Conservation (phyloP, 1,140 invertebrate species). For the Apis florea region DNA sequence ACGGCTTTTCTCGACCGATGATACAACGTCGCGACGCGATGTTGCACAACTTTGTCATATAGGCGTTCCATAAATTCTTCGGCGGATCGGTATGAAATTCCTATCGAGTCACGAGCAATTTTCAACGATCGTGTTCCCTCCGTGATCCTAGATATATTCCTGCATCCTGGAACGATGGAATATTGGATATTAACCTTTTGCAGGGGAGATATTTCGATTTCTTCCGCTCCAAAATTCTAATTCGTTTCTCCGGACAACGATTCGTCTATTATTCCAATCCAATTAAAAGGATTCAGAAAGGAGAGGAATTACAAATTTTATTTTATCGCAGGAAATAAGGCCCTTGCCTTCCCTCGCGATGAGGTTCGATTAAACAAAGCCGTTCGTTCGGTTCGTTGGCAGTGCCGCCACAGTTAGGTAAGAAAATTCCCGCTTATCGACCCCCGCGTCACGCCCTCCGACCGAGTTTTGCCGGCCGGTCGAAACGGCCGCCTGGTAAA, state of each 20-base stretch:
- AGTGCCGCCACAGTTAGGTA: conserved; percentile 45
- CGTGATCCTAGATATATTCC: neutral
- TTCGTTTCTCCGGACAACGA: too few species aligned
- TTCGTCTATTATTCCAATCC: too few species aligned
- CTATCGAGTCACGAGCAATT: conserved; percentile 8
- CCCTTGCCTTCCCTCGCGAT: too few species aligned
- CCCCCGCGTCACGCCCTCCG: neutral
- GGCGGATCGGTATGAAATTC: neutral
- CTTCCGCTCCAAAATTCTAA: too few species aligned
- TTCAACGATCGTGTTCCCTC: conserved; percentile 21
- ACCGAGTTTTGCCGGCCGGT: conserved; percentile 15
- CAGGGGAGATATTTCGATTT: too few species aligned
- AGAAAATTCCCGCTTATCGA: conserved; percentile 56
- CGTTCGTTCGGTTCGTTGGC: neutral
- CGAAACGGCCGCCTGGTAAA: conserved; percentile 48
- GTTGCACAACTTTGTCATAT: neutral
- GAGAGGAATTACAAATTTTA: too few species aligned
- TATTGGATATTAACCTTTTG: neutral
- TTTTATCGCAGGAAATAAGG: too few species aligned
- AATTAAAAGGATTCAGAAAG: too few species aligned
- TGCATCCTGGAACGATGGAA: neutral
- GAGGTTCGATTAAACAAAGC: neutral
- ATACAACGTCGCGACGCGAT: conserved; percentile 19
- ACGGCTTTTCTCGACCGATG: conserved; percentile 3
- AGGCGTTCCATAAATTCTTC: conserved; percentile 27